Conservation (phyloP, 1,140 invertebrate genomes). For the Drosophila punjabiensis region DNA sequence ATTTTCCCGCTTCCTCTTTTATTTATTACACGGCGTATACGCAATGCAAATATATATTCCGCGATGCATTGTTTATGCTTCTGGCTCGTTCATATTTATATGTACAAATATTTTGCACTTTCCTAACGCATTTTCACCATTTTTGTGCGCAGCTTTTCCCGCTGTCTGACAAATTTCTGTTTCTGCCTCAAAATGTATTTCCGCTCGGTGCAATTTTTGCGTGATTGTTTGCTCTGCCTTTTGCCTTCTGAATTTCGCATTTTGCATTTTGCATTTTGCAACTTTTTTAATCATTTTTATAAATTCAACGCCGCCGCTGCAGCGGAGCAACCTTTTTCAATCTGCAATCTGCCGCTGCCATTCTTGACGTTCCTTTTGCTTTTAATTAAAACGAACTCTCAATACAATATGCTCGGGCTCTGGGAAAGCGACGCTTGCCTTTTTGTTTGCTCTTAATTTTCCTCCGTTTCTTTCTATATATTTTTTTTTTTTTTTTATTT, state of each 20-base stretch:
- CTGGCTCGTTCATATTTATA: conserved; percentile 45
- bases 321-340: conserved; percentile 59
- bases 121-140: not conserved
- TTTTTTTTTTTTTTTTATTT: conserved; percentile 25
- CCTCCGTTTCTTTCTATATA: conserved; percentile 31
- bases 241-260: conserved; percentile 45
- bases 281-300: conserved; percentile 80
- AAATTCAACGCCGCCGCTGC: conserved; percentile 48
- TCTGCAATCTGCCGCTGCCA: conserved; percentile 47
- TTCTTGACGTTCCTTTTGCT: conserved; percentile 61
- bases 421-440: conserved; percentile 50
- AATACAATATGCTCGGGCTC: conserved; percentile 75
- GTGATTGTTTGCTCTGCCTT: conserved; percentile 73
- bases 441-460: conserved; percentile 81
- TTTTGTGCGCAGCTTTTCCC: conserved; percentile 4
- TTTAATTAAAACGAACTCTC: conserved; percentile 83
- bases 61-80: conserved; percentile 60
- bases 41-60: conserved; percentile 62
- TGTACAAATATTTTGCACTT: not conserved
- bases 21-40: conserved; percentile 79
- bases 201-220: conserved; percentile 54
- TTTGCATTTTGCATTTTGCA: conserved; percentile 53
- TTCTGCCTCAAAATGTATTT: conserved; percentile 46
- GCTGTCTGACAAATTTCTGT: conserved; percentile 44
- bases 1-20: conserved; percentile 46